Evolutionary conservation across 1,140 invertebrate species (phyloP).

Genomic region (Diorhabda elongata): DNA sequence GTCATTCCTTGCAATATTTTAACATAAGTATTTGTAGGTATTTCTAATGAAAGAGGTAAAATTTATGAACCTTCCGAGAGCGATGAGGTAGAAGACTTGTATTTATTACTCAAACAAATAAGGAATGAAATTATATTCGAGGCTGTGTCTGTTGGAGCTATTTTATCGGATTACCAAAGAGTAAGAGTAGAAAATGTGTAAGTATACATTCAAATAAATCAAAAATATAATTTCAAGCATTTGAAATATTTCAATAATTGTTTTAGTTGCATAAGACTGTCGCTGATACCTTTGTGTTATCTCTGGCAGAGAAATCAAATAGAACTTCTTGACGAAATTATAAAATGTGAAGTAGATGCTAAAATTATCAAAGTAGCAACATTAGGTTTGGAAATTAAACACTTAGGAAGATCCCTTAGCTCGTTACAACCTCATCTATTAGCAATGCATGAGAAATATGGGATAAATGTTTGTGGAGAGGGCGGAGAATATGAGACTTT

Average conservation of each 20-base stretch:
- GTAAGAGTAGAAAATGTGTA: slow-evolving; percentile 97
- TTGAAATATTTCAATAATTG: neutral
- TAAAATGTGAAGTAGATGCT: slow-evolving; percentile 84
- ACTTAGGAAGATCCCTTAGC: slow-evolving; percentile 82
- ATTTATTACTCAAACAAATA: slow-evolving; percentile 74
- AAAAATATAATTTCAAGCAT: too few species aligned
- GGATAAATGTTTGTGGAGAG: slow-evolving; percentile 96
- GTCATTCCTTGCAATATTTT: slow-evolving; percentile 40
- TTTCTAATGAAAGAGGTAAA: slow-evolving; percentile 52
- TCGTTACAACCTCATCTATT: slow-evolving; percentile 82
- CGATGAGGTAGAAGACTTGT: slow-evolving; percentile 99
- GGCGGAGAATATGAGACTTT: slow-evolving; percentile 99
- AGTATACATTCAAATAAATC: slow-evolving; percentile 7
- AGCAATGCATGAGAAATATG: slow-evolving; percentile 90
- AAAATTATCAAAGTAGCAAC: slow-evolving; percentile 96
- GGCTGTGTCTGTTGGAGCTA: slow-evolving; percentile 93
- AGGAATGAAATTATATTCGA: slow-evolving; percentile 81
- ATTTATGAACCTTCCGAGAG: slow-evolving; percentile 79
- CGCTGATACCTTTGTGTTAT: slow-evolving; percentile 84
- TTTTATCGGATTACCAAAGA: slow-evolving; percentile 96
- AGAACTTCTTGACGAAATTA: slow-evolving; percentile 96
- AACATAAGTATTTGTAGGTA: slow-evolving; percentile 53
- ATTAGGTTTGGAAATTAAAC: slow-evolving; percentile 81
- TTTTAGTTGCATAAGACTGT: slow-evolving; percentile 80
- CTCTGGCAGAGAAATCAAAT: slow-evolving; percentile 92